Evolutionary conservation across 37 sponge, comb jelly and placozoan species (phyloP).

Genomic region (Hexactinellida sp.): DNA sequence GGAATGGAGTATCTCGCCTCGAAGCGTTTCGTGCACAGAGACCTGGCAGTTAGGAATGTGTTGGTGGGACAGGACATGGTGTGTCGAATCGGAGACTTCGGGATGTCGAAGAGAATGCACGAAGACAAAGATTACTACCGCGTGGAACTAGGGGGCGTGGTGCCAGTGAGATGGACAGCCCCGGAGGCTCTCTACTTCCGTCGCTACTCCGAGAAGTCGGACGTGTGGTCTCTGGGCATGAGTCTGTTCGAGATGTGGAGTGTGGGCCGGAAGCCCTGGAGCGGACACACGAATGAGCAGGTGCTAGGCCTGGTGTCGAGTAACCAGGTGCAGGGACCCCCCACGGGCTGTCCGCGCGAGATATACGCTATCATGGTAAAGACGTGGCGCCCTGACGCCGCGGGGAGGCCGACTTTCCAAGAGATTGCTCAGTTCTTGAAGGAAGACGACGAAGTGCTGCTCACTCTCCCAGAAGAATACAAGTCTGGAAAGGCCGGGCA

Average conservation of each 20-base stretch:
- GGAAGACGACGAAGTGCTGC: background rate
- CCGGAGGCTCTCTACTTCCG: background rate
- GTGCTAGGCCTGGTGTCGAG: background rate
- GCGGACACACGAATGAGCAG: background rate
- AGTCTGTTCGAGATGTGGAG: background rate
- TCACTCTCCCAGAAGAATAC: background rate
- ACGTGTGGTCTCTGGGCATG: conserved; percentile 10
- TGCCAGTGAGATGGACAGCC: background rate
- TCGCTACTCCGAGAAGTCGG: background rate
- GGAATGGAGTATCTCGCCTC: conserved; percentile 1
- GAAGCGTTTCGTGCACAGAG: conserved; percentile 7
- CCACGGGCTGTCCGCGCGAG: background rate
- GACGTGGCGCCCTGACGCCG: conserved; percentile 20
- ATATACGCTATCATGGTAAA: conserved; percentile 23
- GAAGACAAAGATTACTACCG: background rate
- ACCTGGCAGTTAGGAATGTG: background rate
- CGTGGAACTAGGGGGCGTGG: background rate
- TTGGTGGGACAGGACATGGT: background rate
- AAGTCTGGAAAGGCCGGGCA: background rate
- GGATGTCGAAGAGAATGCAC: background rate
- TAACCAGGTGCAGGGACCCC: background rate
- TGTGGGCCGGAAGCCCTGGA: background rate
- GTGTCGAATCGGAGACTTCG: background rate
- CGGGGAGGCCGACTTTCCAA: conserved; percentile 21
- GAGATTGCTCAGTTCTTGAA: conserved; percentile 21